Conservation (phyloP, 1,140 invertebrate species). For the Antheraea pernyi region DNA sequence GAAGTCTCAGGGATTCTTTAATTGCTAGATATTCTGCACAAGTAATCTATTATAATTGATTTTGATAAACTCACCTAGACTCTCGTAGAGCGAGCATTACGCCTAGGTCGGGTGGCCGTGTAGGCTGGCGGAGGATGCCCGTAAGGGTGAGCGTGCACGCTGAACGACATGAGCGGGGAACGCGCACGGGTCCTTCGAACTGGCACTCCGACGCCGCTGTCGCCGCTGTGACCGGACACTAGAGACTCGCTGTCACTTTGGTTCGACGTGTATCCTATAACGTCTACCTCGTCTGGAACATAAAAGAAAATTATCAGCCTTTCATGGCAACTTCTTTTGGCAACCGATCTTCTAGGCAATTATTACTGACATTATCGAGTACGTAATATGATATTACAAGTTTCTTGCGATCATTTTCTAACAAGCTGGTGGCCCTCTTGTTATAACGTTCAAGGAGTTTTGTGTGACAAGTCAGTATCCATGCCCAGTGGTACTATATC, state of each 20-base stretch:
- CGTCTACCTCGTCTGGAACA: slow-evolving; percentile 91
- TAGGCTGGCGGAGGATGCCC: slow-evolving; percentile 4
- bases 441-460: too few relatives aligned
- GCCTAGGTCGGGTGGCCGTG: slow-evolving; percentile 42
- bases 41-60: not conserved
- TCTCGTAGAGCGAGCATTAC: slow-evolving; percentile 37
- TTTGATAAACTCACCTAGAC: slow-evolving; percentile 39
- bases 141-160: slow-evolving; percentile 79
- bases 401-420: too few relatives aligned
- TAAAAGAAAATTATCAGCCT: not conserved
- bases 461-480: too few relatives aligned
- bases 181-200: slow-evolving; percentile 75
- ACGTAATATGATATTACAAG: too few relatives aligned
- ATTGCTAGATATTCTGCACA: too few relatives aligned
- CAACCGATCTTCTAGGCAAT: too few relatives aligned
- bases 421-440: too few relatives aligned
- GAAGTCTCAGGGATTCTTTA: not conserved
- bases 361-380: too few relatives aligned
- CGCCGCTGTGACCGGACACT: slow-evolving; percentile 88
- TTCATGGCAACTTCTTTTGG: too few relatives aligned
- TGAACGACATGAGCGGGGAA: slow-evolving; percentile 32
- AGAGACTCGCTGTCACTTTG: slow-evolving; percentile 92
- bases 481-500: too few relatives aligned
- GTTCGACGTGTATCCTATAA: slow-evolving; percentile 92
- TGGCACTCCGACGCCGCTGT: slow-evolving; percentile 88